Base-by-base conservation (phyloP, 2,113 vertebrate species). In the Muntiacus reevesi region DNA sequence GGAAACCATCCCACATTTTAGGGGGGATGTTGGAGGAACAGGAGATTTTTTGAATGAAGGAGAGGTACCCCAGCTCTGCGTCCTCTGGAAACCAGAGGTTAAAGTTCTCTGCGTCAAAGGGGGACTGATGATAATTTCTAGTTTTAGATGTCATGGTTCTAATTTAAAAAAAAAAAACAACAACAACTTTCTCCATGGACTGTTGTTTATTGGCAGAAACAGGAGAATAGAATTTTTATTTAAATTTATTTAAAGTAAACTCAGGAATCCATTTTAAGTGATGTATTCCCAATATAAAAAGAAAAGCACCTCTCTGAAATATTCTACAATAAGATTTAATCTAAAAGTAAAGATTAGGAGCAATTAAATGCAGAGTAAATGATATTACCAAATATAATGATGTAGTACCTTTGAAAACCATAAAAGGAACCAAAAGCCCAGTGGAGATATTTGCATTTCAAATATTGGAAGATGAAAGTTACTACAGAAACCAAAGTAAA, bases 371-470 rank as follows among this genome's bases (percentile, higher is more conserved):
- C 79, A 97, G 93, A 85, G 43, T 28, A 89, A 94, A 95, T 84
- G 84, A 91, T 95, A 95, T 94, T 83, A 93, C 52, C 81, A 93
- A 91, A 92, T 87, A 93, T 82, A 89, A 86, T 94, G 62, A 94
- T 82, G 16, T 23, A 54, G 30, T 84, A 10, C 52, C 30, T 92
- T 94, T 90, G 81, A 76, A 96, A 96, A 91, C 14, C 82, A 7
- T 91, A 86, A 97, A 96, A 94, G 64, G 88, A 95, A 95, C 74
- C 50, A 86, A 97, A 96, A 89, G 50, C 74, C 87, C 83, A 91
- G 12, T 55, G 33, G 64, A 92, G 78, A 60, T 91, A 88, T 36
- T 74, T 88, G 52, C 82, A 95, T 95, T 96, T 91, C 82, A 91
- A 92, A 90, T 82, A 40, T 15, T 76, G 12, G 7, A 4, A n/a